phyloP scores from a whole-genome alignment of 2,113 vertebrate genomes.

The Trogon surrucura region DNA sequence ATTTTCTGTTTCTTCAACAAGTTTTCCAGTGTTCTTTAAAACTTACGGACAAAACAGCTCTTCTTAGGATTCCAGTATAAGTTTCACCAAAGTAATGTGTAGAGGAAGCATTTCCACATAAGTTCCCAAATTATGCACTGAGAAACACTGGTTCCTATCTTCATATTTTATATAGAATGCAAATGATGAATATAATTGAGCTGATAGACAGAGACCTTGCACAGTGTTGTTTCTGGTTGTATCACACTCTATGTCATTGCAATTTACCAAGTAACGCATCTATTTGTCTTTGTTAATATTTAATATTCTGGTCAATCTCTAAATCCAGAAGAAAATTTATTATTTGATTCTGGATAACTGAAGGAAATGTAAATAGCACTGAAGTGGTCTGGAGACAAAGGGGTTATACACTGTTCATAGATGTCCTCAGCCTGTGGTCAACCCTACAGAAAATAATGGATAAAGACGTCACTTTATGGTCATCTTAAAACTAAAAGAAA shows the following conservation, averaged over 20 bases:
- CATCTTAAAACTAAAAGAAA: background rate
- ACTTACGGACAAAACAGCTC: background rate
- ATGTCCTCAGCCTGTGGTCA: background rate
- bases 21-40: background rate
- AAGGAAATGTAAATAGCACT: background rate
- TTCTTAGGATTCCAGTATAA: background rate
- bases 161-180: background rate
- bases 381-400: background rate
- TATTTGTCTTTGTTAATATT: background rate
- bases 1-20: background rate
- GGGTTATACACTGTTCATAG: background rate
- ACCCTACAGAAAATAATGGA: background rate
- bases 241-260: background rate
- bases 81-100: background rate
- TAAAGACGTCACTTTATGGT: background rate
- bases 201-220: background rate
- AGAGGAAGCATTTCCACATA: background rate
- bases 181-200: background rate
- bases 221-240: background rate
- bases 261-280: background rate
- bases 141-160: background rate
- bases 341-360: background rate
- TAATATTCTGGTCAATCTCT: background rate
- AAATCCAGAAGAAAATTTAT: background rate
- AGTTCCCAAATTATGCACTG: background rate